phyloP scores from a whole-genome alignment of 1,140 invertebrate species.

The Oryctes rhinoceros region DNA sequence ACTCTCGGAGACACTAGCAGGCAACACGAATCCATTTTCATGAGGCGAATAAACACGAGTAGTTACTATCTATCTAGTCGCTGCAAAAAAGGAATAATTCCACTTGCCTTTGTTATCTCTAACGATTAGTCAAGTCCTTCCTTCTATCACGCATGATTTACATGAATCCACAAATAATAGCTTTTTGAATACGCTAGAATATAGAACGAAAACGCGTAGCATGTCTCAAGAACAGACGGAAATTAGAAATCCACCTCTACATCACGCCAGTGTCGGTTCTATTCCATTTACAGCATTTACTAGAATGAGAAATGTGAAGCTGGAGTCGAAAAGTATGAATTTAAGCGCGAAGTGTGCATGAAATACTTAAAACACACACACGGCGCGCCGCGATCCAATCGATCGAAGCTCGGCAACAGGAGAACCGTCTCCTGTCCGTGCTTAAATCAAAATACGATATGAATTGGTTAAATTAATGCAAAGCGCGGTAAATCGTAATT shows the following conservation, averaged over 20 bases:
- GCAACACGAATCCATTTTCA: no score
- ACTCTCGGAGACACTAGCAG: no score
- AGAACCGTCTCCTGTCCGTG: background rate
- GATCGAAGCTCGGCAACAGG: background rate
- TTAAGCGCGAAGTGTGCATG: background rate
- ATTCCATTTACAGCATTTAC: background rate
- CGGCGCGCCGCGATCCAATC: background rate
- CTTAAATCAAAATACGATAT: constrained; percentile 9
- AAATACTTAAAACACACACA: background rate
- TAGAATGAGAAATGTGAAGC: background rate
- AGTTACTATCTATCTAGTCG: no score
- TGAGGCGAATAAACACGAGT: no score
- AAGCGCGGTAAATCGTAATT: constrained; percentile 2
- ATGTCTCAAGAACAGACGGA: background rate
- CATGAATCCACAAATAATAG: background rate
- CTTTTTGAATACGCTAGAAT: background rate
- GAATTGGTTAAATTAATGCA: background rate
- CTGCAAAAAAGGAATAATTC: no score
- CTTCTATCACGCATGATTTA: no score
- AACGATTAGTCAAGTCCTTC: no score
- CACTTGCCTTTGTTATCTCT: no score
- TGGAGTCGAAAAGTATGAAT: background rate
- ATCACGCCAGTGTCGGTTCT: background rate
- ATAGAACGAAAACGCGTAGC: background rate
- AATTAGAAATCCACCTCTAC: background rate